Percentiles rank a stretch among this genome's conserved stretches.
phyloP scores from a whole-genome alignment of 2,797 vertebrate species.

The Sebastes kiyomatsui region DNA sequence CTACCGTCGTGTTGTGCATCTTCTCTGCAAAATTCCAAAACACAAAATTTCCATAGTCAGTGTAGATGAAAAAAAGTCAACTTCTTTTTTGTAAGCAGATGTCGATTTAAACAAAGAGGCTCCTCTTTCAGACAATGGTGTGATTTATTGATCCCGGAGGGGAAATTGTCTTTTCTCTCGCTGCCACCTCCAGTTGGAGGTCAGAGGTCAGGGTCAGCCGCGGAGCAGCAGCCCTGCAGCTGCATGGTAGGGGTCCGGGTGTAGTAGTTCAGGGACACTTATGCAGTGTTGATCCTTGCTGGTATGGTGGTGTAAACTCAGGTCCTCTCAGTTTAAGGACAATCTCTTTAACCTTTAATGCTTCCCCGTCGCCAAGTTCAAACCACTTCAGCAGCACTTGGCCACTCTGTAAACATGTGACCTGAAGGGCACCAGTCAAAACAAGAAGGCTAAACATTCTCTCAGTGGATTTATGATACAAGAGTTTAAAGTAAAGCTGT shows the following conservation, averaged over 20 bases:
- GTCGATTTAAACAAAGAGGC: neutral
- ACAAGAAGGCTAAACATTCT: neutral
- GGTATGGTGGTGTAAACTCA: neutral
- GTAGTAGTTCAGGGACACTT: conserved; percentile 8
- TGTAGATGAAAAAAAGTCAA: neutral
- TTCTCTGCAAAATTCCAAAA: neutral
- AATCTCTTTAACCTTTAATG: conserved; percentile 21
- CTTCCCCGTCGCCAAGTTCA: conserved; percentile 4
- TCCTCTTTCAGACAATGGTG: conserved; percentile 1
- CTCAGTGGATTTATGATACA: neutral
- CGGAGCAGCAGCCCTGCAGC: conserved; percentile 8
- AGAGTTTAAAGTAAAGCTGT: neutral
- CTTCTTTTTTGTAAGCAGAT: neutral
- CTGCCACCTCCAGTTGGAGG: neutral
- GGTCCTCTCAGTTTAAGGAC: neutral
- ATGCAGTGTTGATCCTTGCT: neutral
- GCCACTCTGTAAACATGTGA: conserved; percentile 19
- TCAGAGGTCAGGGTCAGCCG: conserved; percentile 33
- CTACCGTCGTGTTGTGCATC: neutral
- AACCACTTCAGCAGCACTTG: conserved; percentile 12
- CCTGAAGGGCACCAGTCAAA: neutral
- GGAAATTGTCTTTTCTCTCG: conserved; percentile 8
- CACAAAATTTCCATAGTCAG: neutral
- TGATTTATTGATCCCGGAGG: conserved; percentile 36
- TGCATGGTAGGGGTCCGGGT: neutral